Evolutionary conservation across 2,113 vertebrate genomes (phyloP), one percentile per base, ranked within the genome.

Genomic region (Acanthisitta chloris): DNA sequence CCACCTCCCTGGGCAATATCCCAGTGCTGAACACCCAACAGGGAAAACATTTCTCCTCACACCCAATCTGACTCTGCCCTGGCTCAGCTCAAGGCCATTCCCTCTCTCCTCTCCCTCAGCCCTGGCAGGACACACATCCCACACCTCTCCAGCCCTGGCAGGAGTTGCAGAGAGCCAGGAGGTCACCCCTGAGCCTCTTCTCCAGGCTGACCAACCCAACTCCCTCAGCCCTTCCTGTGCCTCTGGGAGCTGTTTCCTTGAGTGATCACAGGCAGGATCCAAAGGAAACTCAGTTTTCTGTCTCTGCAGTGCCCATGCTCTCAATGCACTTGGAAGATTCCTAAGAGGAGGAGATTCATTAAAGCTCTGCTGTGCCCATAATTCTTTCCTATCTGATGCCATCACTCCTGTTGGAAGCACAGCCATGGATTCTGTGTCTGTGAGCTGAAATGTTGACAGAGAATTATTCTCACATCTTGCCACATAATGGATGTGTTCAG

Each of bases 361-460:
- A 91, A 55, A 70, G 85, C 86, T 73, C 74, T 40, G 48, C 87
- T 91, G 54, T 85, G 90, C 70, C 72, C 65, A 58, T 88, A 57
- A 86, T 66, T 55, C 69, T 64, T 74, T 67, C 81, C 81, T 25
- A 17, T 85, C 62, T 91, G 81, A 52, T 93, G 59, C 59, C 52
- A 57, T 93, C 42, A 17, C 31, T 97, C 15, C 82, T 71, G 72
- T 52, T 92, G 92, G 88, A 81, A 78, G 9, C 45, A 23, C 28
- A 20, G 78, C 69, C 28, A 1, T 57, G 77, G 38, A 51, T 23
- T 11, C 67, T 18, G 0, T 88, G 74, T 69, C 93, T 25, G 43
- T 9, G 74, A 94, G 87, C 85, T 93, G 88, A 88, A 81, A 43
- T 46, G 85, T 20, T 96, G 96, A 93, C 96, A 93, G 90, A 57